Conservation (phyloP, 2,113 vertebrate species). For the Pelodiscus sinensis region DNA sequence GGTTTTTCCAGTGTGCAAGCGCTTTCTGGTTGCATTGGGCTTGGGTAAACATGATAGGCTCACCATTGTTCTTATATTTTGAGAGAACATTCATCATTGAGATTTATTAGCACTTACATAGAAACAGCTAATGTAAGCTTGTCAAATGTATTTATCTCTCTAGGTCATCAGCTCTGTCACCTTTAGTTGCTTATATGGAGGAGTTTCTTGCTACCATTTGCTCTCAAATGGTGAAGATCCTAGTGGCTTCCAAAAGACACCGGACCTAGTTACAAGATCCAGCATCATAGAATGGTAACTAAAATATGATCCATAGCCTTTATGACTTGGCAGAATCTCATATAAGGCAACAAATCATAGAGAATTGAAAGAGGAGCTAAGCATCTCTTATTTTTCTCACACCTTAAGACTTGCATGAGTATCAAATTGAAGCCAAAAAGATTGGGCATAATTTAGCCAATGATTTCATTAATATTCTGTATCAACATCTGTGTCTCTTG, state of each 20-base stretch:
- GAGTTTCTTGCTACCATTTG: not conserved
- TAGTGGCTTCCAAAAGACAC: not conserved
- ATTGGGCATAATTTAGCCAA: not conserved
- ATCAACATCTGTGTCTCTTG: not conserved
- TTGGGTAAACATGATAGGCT: slow-evolving; percentile 46
- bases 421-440: not conserved
- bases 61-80: slow-evolving; percentile 47
- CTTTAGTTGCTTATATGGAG: not conserved
- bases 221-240: not conserved
- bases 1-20: slow-evolving; percentile 21
- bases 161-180: slow-evolving; percentile 13
- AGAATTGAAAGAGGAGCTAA: not conserved
- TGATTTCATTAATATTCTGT: not conserved
- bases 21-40: slow-evolving; percentile 5
- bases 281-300: not conserved
- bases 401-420: not conserved
- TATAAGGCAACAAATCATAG: not conserved
- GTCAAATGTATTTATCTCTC: slow-evolving; percentile 12
- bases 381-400: not conserved
- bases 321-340: not conserved
- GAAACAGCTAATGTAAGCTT: not conserved
- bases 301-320: not conserved
- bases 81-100: not conserved
- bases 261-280: not conserved
- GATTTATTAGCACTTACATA: slow-evolving; percentile 37